phyloP scores from a whole-genome alignment of 37 sponge, comb jelly and placozoan genomes.

The Amphimedon queenslandica region DNA sequence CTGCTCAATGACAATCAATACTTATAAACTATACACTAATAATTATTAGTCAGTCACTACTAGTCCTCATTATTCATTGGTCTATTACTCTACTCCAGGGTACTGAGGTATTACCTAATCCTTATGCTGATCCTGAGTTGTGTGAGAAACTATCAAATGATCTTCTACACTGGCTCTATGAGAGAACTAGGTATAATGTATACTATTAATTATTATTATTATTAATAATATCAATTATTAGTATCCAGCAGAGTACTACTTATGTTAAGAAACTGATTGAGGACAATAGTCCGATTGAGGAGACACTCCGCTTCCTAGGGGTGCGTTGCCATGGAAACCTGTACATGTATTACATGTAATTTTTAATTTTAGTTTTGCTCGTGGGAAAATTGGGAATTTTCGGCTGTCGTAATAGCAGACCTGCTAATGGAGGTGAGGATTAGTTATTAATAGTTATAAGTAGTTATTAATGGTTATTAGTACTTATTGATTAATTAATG shows the following conservation, averaged over 20 bases:
- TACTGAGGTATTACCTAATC: conserved; percentile 38
- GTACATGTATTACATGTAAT: too few relatives aligned
- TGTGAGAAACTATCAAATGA: conserved; percentile 50
- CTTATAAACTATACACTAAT: too few relatives aligned
- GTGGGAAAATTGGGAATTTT: conserved; percentile 87
- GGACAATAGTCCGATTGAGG: conserved; percentile 68
- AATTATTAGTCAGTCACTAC: too few relatives aligned
- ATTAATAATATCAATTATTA: too few relatives aligned
- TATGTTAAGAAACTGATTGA: conserved; percentile 83
- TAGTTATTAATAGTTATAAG: too few relatives aligned
- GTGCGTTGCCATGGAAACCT: too few relatives aligned
- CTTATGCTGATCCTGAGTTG: conserved; percentile 62
- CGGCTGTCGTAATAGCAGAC: conserved; percentile 65
- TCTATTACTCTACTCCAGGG: conserved; percentile 20
- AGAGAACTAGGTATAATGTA: conserved; percentile 49
- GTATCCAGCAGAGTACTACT: conserved; percentile 39
- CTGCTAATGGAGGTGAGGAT: conserved; percentile 67
- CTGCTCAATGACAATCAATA: too few relatives aligned
- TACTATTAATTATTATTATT: too few relatives aligned
- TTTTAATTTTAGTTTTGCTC: conserved; percentile 69
- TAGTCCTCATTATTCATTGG: conserved; percentile 1
- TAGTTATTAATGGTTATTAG: too few relatives aligned
- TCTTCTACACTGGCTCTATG: conserved; percentile 61
- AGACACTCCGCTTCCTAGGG: conserved; percentile 50
- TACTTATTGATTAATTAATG: too few relatives aligned